Conservation (phyloP, 2,113 vertebrate species). For the Etheostoma cragini region DNA sequence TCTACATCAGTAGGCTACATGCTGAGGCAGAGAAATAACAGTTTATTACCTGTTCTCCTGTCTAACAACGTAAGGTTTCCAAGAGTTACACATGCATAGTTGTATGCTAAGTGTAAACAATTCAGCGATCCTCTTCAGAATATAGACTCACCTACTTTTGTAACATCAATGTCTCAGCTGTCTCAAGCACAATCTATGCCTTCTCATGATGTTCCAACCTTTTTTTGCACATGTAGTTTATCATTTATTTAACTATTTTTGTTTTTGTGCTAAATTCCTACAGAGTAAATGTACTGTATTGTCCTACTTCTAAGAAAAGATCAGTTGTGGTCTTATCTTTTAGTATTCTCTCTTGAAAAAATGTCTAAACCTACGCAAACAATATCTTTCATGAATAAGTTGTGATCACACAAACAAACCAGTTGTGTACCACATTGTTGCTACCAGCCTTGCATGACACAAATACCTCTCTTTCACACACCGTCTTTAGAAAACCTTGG, state of each 20-base stretch:
- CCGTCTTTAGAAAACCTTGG: background rate
- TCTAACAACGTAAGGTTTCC: background rate
- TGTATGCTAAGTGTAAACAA: background rate
- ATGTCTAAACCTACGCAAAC: background rate
- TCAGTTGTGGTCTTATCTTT: background rate
- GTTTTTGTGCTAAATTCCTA: background rate
- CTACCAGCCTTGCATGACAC: slow-evolving; percentile 12
- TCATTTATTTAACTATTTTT: background rate
- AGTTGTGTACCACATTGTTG: slow-evolving; percentile 9
- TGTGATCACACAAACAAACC: slow-evolving; percentile 21
- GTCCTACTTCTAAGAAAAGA: background rate
- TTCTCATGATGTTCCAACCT: background rate
- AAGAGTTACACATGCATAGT: background rate
- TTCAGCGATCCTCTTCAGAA: background rate
- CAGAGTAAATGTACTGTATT: background rate
- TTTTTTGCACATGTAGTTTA: background rate
- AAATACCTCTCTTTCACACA: slow-evolving; percentile 5
- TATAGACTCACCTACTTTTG: background rate
- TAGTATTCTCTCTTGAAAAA: background rate
- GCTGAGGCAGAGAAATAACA: slow-evolving; percentile 53
- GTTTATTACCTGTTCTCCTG: slow-evolving; percentile 28
- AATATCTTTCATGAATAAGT: background rate
- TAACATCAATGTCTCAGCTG: background rate
- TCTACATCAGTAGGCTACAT: slow-evolving; percentile 54
- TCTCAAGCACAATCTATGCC: background rate